Evolutionary conservation across 2,113 vertebrate genomes (phyloP), one percentile per base, ranked within the genome.

Genomic region (Rostratula benghalensis): DNA sequence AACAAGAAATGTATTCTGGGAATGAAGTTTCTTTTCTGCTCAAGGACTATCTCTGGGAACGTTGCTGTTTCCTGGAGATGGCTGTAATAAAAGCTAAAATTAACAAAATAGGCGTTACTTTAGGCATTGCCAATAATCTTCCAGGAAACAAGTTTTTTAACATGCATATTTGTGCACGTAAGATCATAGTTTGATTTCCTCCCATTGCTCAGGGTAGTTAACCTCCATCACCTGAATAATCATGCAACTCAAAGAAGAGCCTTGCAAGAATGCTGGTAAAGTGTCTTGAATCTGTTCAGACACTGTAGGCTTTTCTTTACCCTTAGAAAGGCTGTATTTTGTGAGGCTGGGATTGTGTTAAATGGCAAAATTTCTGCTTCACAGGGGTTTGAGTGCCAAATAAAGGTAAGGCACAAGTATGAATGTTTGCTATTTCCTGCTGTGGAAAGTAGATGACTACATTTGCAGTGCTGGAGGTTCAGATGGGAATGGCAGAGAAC

Each of bases 401-500:
- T 85, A 96, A 94, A 96, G 91, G 96, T 95, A 97, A 96, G 65
- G 89, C n/a, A 94, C 91, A 93, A 95, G 83, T 74, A 96, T 9
- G 87, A 76, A 93, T 95, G 94, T 93, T 95, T 96, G 89, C 93
- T 96, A 46, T 92, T 96, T 91, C 94, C 89, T 4, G 0, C 87
- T 87, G 75, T 83, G 50, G 83, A 87, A 90, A 63, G 85, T 88
- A 94, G 84, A 96, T 94, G 93, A 94, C 95, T 96, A 67, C 93
- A 97, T 96, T 96, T 87, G 84, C 89, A 89, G 63, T 87, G 81
- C 93, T 94, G 94, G 92, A 94, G 96, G 81, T 95, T 97, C 96
- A 96, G 96, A 93, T 96, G 95, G 91, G 95, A 93, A 94, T 95
- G 96, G 96, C 96, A 95, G 94, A 94, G 96, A 97, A 96, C 95